Evolutionary conservation across 2,888 invertebrate species (phyloP).

Genomic region (Himalopsyche anomala): DNA sequence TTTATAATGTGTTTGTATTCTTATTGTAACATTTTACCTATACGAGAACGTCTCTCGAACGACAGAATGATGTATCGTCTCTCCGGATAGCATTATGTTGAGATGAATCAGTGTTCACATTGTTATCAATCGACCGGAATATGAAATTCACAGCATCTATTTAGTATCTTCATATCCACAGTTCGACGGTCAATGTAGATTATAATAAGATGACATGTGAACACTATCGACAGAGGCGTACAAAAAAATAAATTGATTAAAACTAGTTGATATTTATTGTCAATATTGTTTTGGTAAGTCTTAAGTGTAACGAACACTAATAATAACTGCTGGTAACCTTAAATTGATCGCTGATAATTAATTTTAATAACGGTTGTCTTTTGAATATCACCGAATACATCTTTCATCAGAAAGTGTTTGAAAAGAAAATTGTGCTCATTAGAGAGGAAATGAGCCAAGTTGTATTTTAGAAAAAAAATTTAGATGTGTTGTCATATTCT

Average conservation of each 20-base stretch:
- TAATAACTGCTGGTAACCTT: too few relatives aligned
- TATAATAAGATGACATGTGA: constrained; percentile 11
- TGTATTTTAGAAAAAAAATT: too few relatives aligned
- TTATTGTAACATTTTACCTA: background rate
- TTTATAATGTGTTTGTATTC: too few relatives aligned
- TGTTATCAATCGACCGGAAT: constrained; percentile 17
- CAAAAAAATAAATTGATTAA: background rate
- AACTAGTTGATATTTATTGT: background rate
- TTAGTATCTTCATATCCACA: constrained; percentile 21
- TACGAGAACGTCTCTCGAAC: background rate
- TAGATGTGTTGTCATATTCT: too few relatives aligned
- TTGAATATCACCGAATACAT: too few relatives aligned
- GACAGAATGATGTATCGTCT: background rate
- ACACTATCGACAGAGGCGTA: background rate
- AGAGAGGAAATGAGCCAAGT: too few relatives aligned
- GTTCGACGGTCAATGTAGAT: constrained; percentile 26
- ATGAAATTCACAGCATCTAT: constrained; percentile 30
- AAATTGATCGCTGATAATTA: too few relatives aligned
- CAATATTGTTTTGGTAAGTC: too few relatives aligned
- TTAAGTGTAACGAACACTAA: too few relatives aligned
- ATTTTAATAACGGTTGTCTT: too few relatives aligned
- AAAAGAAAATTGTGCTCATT: too few relatives aligned
- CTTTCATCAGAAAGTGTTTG: too few relatives aligned
- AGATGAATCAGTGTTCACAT: constrained; percentile 6
- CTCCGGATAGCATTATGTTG: background rate